Evolutionary conservation across 2,113 vertebrate species (phyloP).

Genomic region (Rhea americana): DNA sequence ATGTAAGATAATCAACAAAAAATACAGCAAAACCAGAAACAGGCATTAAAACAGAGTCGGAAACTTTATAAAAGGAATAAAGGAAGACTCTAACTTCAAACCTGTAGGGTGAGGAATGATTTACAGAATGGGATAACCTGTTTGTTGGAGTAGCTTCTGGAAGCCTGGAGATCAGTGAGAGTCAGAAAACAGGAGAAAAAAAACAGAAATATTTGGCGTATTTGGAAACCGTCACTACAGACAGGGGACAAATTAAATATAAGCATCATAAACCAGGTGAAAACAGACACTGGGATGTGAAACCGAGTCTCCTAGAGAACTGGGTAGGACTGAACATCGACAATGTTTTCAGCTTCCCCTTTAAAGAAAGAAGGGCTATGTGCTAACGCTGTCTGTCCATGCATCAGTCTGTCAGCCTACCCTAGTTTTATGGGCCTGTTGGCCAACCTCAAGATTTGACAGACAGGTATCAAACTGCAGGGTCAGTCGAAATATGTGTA

Average conservation of each 20-base stretch:
- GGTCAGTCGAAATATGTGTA: neutral
- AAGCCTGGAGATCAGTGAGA: neutral
- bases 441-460: neutral
- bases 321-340: neutral
- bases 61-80: constrained; percentile 9
- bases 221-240: neutral
- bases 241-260: neutral
- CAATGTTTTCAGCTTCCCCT: neutral
- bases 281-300: neutral
- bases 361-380: neutral
- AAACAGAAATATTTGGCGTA: neutral
- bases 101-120: neutral
- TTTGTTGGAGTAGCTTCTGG: neutral
- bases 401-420: neutral
- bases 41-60: neutral
- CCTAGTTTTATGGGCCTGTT: neutral
- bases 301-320: neutral
- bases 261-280: neutral
- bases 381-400: neutral
- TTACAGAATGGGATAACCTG: constrained; percentile 17
- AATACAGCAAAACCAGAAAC: neutral
- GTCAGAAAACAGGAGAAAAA: neutral
- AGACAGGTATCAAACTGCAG: neutral
- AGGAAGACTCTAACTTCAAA: constrained; percentile 13
- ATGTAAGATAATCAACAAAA: neutral